Conservation (phyloP, 2,888 invertebrate genomes). For the Neoitamus cyanurus region DNA sequence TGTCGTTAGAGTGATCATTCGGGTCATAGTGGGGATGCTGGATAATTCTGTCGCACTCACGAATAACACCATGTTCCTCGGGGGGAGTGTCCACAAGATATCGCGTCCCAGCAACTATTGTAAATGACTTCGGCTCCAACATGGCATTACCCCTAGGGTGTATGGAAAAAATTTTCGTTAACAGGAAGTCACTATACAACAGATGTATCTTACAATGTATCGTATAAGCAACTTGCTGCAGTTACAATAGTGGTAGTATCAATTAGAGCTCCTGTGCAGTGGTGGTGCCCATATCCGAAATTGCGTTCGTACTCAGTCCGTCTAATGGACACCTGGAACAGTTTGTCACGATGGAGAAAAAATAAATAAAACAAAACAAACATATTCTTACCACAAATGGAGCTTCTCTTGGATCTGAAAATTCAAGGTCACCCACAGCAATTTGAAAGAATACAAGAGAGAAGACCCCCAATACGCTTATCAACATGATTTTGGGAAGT, state of each 20-base stretch:
- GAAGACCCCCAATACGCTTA: neutral
- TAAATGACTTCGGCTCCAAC: slow-evolving; percentile 21
- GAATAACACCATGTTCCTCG: slow-evolving; percentile 15
- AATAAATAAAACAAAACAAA: neutral
- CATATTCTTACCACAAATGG: neutral
- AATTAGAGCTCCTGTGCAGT: slow-evolving; percentile 21
- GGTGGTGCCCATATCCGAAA: slow-evolving; percentile 27
- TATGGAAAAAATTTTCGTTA: too few species aligned
- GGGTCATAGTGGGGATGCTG: slow-evolving; percentile 27
- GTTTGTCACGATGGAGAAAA: neutral
- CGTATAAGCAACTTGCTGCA: slow-evolving; percentile 20
- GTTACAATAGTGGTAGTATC: slow-evolving; percentile 12
- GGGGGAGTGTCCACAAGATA: neutral
- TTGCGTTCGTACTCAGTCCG: slow-evolving; percentile 27
- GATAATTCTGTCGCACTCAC: slow-evolving; percentile 26
- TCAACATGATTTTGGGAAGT: neutral
- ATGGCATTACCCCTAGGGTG: neutral
- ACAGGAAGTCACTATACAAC: too few species aligned
- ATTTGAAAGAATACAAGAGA: neutral
- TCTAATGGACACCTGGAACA: neutral
- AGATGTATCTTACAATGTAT: slow-evolving; percentile 2
- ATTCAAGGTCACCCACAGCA: neutral
- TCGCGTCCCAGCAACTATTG: slow-evolving; percentile 14
- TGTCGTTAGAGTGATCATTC: slow-evolving; percentile 12
- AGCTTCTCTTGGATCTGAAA: neutral